Evolutionary conservation across 2,797 vertebrate genomes (phyloP), one percentile per base, ranked within the genome.

Genomic region (Neopelma chrysocephalum): DNA sequence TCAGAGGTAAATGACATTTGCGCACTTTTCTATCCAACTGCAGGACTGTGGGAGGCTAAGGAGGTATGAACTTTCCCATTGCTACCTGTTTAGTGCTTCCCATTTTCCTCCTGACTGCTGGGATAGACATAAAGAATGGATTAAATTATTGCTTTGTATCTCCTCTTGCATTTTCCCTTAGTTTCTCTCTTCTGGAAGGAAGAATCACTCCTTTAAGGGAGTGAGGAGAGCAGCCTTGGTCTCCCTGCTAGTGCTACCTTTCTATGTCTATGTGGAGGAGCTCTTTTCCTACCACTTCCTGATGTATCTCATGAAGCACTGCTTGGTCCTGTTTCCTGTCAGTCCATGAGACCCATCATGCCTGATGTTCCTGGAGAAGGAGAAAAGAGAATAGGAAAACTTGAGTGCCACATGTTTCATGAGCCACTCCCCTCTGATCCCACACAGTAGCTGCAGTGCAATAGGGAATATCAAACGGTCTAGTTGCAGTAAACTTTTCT

Each of bases 1-100:
- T 98, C 98, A 40, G 99, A 99, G 99, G 99, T 99, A 95, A 96
- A 89, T 58, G 8, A 12, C 10, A 25, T 43, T 1, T 9, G 3
- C n/a, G 36, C 43, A 1, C 17, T 36, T 45, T 43, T 64, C 53
- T 32, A 1, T 13, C 9, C 2, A 5, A 27, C 23, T 60, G 40
- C 36, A 31, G n/a, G 36, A 56, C 26, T 0, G 0, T 9, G 15
- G 8, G 14, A 31, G 4, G 32, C 16, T 47, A 19, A 82, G 31
- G 38, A 57, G 27, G 5, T 56, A 26, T 29, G 70, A 32, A 34
- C 23, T 71, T 94, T 78, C 34, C 11, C 34, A 11, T 6, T 81
- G 38, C 32, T 87, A 51, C 19, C 45, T 73, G 26, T 64, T 71
- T 40, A 43, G 11, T 34, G 23, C 54, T 90, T 93, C 21, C 31